Evolutionary conservation across 2,888 invertebrate species (phyloP).

Genomic region (Autographa gamma): DNA sequence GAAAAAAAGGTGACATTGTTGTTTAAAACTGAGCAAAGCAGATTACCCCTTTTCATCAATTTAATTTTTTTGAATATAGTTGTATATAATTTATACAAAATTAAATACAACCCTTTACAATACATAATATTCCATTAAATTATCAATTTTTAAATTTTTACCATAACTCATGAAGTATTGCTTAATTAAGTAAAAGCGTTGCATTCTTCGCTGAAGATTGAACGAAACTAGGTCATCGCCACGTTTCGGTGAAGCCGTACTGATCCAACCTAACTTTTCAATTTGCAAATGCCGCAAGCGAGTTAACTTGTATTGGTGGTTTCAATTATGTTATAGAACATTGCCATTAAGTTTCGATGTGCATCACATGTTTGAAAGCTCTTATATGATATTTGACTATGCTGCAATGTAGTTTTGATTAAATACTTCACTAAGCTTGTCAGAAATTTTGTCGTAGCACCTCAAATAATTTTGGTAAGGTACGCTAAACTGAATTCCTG

Average conservation of each 20-base stretch:
- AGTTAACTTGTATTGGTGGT: constrained; percentile 17
- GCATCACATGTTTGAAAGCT: not conserved
- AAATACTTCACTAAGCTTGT: no score
- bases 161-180: not conserved
- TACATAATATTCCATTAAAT: not conserved
- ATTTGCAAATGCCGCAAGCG: constrained; percentile 34
- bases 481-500: no score
- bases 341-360: constrained; percentile 5
- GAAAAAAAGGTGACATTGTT: no score
- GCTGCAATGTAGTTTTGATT: no score
- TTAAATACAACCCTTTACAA: no score
- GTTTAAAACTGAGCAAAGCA: no score
- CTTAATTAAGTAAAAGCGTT: constrained; percentile 7
- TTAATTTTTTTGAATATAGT: no score
- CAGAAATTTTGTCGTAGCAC: no score
- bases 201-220: constrained; percentile 15
- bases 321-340: constrained; percentile 20
- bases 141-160: not conserved
- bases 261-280: constrained; percentile 37
- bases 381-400: no score
- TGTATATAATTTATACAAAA: no score
- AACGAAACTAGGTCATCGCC: constrained; percentile 41
- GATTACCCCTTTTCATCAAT: no score
- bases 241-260: constrained; percentile 35
- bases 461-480: no score